A percentile compares a stretch with the other conserved stretches of the same genome.
phyloP scores from a whole-genome alignment of 2,888 invertebrate genomes.

The Dioctria linearis region DNA sequence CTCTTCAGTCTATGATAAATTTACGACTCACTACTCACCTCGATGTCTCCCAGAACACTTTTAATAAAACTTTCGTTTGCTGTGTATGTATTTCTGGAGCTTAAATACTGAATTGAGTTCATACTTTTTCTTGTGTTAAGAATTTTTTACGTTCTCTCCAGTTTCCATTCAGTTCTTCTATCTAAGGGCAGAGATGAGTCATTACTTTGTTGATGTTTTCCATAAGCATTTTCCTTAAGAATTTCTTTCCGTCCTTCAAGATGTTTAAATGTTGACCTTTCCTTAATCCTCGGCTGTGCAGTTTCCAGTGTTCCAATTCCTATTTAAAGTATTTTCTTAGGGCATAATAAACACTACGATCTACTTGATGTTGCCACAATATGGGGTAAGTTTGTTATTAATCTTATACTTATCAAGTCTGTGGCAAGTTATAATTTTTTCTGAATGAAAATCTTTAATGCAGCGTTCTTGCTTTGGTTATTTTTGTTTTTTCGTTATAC shows the following conservation, averaged over 20 bases:
- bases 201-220: not conserved
- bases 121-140: slow-evolving; percentile 35
- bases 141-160: slow-evolving; percentile 15
- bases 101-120: slow-evolving; percentile 53
- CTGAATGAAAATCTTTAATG: slow-evolving; percentile 64
- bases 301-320: slow-evolving; percentile 55
- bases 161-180: slow-evolving; percentile 30
- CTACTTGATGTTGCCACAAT: slow-evolving; percentile 75
- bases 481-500: slow-evolving; percentile 73
- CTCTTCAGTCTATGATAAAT: slow-evolving; percentile 24
- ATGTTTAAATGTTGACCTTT: slow-evolving; percentile 60
- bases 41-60: slow-evolving; percentile 38
- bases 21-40: slow-evolving; percentile 38
- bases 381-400: slow-evolving; percentile 76
- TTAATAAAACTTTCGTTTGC: slow-evolving; percentile 36
- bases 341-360: slow-evolving; percentile 78
- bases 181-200: not conserved
- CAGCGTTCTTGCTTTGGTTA: slow-evolving; percentile 63
- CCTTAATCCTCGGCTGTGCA: slow-evolving; percentile 52
- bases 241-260: slow-evolving; percentile 56
- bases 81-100: slow-evolving; percentile 14
- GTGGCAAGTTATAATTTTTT: slow-evolving; percentile 64
- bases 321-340: slow-evolving; percentile 72
- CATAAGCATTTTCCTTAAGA: not conserved
- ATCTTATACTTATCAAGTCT: slow-evolving; percentile 71